Conservation (phyloP, 2,113 vertebrate species). For the Vidua chalybeata region DNA sequence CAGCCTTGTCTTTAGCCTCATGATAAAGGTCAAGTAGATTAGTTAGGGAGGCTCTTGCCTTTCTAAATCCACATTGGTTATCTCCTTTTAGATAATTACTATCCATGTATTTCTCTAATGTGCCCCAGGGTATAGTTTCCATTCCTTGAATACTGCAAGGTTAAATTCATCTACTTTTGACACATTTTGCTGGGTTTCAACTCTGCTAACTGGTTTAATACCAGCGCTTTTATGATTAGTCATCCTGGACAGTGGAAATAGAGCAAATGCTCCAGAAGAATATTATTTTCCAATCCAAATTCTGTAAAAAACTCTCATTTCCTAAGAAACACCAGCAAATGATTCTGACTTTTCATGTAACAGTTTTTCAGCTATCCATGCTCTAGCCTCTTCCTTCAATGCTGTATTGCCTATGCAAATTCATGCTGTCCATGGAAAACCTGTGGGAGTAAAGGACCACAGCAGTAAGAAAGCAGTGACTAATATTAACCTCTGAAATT, state of each 20-base stretch:
- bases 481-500: conserved; percentile 6
- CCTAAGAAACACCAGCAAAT: not conserved
- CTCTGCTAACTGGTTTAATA: not conserved
- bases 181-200: not conserved
- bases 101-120: conserved; percentile 17
- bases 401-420: not conserved
- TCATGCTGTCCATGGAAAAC: conserved; percentile 10
- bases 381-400: not conserved
- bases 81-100: conserved; percentile 62
- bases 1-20: conserved; percentile 36
- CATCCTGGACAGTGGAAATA: not conserved
- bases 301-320: not conserved
- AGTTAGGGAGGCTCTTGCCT: conserved; percentile 46
- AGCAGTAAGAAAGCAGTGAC: not conserved
- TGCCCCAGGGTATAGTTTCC: conserved; percentile 10
- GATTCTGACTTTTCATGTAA: not conserved
- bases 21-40: conserved; percentile 58
- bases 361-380: not conserved
- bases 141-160: conserved; percentile 25
- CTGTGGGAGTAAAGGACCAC: not conserved
- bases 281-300: not conserved
- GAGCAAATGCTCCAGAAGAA: not conserved
- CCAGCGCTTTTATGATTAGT: conserved; percentile 39
- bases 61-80: conserved; percentile 5
- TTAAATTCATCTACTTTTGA: conserved; percentile 34